These are phyloP conservation scores for Sycophaga agraensis DNA, from an alignment of 1,140 invertebrate species.

Conservation along the genomic window DNA sequence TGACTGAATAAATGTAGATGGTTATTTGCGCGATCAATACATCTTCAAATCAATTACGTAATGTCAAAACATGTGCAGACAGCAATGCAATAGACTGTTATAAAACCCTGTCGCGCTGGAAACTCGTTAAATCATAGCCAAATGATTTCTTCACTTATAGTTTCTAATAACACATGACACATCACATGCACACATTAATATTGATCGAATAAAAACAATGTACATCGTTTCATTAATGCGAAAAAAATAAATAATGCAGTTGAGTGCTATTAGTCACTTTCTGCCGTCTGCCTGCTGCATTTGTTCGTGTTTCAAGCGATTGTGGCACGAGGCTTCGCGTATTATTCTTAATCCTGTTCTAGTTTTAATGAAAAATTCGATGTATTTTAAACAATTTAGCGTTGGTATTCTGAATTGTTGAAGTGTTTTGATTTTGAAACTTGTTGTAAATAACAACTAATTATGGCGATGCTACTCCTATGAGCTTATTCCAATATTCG, in stretches of 20 bases:
- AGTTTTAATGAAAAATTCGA: too few species aligned
- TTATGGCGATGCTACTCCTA: too few species aligned
- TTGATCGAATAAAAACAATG: neutral
- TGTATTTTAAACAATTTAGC: too few species aligned
- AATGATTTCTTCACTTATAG: conserved; percentile 5
- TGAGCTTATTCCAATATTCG: too few species aligned
- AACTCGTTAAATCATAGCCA: neutral
- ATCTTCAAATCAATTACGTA: conserved; percentile 14
- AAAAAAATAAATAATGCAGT: neutral
- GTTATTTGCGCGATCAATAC: conserved; percentile 1
- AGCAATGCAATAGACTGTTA: neutral
- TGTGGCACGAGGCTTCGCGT: too few species aligned
- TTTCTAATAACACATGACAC: conserved; percentile 1
- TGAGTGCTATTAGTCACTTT: neutral
- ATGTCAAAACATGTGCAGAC: neutral
- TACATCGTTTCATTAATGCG: neutral
- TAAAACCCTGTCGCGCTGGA: neutral
- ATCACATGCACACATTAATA: neutral
- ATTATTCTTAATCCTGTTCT: too few species aligned
- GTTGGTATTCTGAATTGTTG: too few species aligned
- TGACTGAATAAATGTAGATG: too few species aligned
- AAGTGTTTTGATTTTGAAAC: too few species aligned
- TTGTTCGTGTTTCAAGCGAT: too few species aligned
- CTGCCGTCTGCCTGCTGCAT: too few species aligned
- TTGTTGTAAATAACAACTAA: too few species aligned